phyloP scores from a whole-genome alignment of 1,140 invertebrate genomes.

The Polypedilum vanderplanki region DNA sequence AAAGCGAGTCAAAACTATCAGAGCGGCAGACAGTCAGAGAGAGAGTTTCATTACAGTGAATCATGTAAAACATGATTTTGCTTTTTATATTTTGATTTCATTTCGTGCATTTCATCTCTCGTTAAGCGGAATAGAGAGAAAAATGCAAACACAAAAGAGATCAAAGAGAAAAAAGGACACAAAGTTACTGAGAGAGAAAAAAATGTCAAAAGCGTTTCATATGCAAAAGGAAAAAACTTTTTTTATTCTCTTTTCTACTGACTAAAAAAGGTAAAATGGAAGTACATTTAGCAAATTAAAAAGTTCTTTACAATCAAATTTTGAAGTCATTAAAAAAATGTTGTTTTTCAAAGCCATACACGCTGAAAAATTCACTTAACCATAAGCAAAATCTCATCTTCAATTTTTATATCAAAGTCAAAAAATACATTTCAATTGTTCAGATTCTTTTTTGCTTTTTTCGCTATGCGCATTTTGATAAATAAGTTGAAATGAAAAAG shows the following conservation, averaged over 20 bases:
- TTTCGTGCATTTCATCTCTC: too few species aligned
- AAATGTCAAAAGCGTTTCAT: background rate
- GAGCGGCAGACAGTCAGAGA: too few species aligned
- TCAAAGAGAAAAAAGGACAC: slow-evolving; percentile 18
- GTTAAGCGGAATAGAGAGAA: too few species aligned
- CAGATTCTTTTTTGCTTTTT: background rate
- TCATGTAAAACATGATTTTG: too few species aligned
- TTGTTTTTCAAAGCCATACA: background rate
- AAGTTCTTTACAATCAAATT: slow-evolving; percentile 3
- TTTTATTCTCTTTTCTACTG: too few species aligned
- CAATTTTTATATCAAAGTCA: background rate
- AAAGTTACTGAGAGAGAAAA: slow-evolving; percentile 4
- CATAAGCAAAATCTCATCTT: background rate
- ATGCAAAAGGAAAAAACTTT: too few species aligned
- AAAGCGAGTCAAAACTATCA: too few species aligned
- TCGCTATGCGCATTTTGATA: background rate
- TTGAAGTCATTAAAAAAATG: slow-evolving; percentile 2
- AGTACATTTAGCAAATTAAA: slow-evolving; percentile 19
- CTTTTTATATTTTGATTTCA: too few species aligned
- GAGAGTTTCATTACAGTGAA: too few species aligned
- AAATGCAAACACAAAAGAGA: background rate
- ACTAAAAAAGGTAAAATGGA: too few species aligned
- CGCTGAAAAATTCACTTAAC: background rate
- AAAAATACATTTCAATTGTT: background rate
- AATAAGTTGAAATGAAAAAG: slow-evolving; percentile 4